Evolutionary conservation across 1,140 invertebrate species (phyloP).

Genomic region (Paraescarpia echinospica): DNA sequence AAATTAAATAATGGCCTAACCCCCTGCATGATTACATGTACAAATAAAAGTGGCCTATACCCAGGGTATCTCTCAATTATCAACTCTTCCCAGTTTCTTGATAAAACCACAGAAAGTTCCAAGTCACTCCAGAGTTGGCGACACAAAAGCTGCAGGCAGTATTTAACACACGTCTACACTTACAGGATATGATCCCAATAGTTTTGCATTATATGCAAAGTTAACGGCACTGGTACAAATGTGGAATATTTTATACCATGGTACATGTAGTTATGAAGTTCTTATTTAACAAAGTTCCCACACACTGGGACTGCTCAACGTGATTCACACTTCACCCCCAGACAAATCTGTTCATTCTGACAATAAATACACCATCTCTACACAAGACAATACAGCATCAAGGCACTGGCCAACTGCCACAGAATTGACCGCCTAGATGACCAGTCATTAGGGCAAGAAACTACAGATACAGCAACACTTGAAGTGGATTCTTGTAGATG

Average conservation of each 20-base stretch:
- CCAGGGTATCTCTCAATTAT: background rate
- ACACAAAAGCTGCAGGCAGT: background rate
- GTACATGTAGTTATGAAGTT: no score
- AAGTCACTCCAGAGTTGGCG: no score
- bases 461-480: background rate
- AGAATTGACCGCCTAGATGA: no score
- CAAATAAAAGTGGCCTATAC: background rate
- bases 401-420: background rate
- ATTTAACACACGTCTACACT: background rate
- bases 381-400: background rate
- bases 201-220: no score
- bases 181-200: no score
- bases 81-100: background rate
- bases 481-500: background rate
- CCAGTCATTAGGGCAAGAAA: background rate
- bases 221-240: no score
- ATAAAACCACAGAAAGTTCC: background rate
- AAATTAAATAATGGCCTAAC: background rate
- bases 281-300: no score
- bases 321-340: no score
- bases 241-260: no score
- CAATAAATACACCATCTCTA: background rate
- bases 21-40: background rate
- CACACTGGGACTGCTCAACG: no score
- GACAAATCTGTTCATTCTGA: no score